Evolutionary conservation across 2,888 invertebrate species (phyloP).

Genomic region (Halocaridina rubra): DNA sequence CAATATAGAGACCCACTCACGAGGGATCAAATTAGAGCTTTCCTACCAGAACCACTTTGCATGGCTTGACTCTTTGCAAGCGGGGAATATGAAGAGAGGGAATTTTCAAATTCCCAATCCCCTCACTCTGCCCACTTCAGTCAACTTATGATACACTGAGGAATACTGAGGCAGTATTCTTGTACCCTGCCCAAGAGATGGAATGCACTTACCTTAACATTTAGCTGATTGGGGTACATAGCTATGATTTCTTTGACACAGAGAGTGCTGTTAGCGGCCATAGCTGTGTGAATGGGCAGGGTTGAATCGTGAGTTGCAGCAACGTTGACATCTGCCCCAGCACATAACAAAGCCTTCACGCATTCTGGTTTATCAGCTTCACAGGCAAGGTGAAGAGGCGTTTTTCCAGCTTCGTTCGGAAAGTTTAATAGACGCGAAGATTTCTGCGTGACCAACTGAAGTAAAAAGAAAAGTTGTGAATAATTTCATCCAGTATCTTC

Average conservation of each 20-base stretch:
- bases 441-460: constrained; percentile 65
- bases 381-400: constrained; percentile 71
- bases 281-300: constrained; percentile 62
- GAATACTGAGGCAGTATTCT: too few species aligned
- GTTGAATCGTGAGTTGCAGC: constrained; percentile 72
- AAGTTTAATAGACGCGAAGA: constrained; percentile 75
- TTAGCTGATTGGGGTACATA: constrained; percentile 76
- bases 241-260: constrained; percentile 81
- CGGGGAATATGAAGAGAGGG: too few species aligned
- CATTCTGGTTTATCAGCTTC: constrained; percentile 77
- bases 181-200: too few species aligned
- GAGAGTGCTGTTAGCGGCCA: constrained; percentile 54
- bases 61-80: too few species aligned
- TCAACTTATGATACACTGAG: too few species aligned
- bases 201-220: constrained; percentile 66
- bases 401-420: constrained; percentile 75
- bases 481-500: too few species aligned
- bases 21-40: too few species aligned
- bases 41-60: too few species aligned
- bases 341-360: constrained; percentile 83
- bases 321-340: constrained; percentile 88
- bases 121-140: too few species aligned
- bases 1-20: too few species aligned
- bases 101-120: too few species aligned
- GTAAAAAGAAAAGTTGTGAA: not conserved